These are phyloP conservation scores for Stenurella melanura DNA, from an alignment of 2,888 invertebrate species.

Conservation along the genomic window DNA sequence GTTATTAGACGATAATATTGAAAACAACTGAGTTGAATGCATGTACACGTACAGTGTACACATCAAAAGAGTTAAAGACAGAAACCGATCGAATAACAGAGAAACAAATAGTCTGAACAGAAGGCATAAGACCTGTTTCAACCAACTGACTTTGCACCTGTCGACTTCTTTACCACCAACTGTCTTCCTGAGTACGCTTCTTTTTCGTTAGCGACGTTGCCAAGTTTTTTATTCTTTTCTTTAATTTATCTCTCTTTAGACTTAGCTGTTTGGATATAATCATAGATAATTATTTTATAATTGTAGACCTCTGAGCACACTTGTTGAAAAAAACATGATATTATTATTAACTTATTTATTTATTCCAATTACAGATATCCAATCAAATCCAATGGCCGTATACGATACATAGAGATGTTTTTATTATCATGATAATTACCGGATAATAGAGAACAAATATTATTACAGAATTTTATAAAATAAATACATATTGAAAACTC, in stretches of 20 bases:
- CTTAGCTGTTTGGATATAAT: not conserved
- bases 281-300: not conserved
- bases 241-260: not conserved
- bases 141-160: conserved; percentile 64
- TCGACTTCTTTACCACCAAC: conserved; percentile 60
- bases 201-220: conserved; percentile 49
- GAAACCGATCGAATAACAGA: conserved; percentile 44
- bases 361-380: too few species aligned
- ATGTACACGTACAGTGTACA: too few species aligned
- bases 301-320: too few species aligned
- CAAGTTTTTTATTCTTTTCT: conserved; percentile 35
- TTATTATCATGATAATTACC: too few species aligned
- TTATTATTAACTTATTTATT: too few species aligned
- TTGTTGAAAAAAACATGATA: too few species aligned
- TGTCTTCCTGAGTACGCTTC: conserved; percentile 56
- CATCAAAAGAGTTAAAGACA: conserved; percentile 32
- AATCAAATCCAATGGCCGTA: too few species aligned
- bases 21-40: conserved; percentile 24
- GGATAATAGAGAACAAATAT: too few species aligned
- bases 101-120: conserved; percentile 51
- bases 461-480: too few species aligned
- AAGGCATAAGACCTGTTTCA: conserved; percentile 61
- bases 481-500: too few species aligned
- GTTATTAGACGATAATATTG: conserved; percentile 32
- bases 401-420: too few species aligned